Conservation (phyloP, 1,140 invertebrate genomes). For the Heliothis subflexa region DNA sequence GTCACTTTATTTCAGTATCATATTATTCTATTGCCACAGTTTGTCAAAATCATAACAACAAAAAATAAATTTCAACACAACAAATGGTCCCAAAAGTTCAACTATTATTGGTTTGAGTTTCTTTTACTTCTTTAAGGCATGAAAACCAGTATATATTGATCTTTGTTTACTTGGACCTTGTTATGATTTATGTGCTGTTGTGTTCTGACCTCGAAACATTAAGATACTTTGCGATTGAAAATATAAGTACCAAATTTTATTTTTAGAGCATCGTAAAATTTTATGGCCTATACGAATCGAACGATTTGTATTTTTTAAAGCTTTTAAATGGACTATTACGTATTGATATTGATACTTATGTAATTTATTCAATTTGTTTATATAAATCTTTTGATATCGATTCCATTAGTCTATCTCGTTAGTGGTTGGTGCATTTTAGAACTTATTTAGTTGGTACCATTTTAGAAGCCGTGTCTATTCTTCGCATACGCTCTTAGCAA, state of each 20-base stretch:
- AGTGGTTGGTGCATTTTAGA: too few relatives aligned
- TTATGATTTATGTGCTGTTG: constrained; percentile 40
- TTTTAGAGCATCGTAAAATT: constrained; percentile 19
- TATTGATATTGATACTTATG: too few relatives aligned
- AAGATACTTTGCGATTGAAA: constrained; percentile 10
- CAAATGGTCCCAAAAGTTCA: constrained; percentile 5
- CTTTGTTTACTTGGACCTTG: constrained; percentile 24
- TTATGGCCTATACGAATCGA: not conserved
- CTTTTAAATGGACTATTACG: not conserved
- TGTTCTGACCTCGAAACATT: constrained; percentile 23
- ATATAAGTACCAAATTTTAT: constrained; percentile 4
- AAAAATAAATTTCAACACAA: not conserved
- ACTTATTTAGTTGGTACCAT: too few relatives aligned
- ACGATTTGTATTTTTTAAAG: not conserved
- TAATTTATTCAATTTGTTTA: too few relatives aligned
- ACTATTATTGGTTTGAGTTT: not conserved
- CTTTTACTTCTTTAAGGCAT: not conserved
- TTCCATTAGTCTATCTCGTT: too few relatives aligned
- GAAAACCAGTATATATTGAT: not conserved
- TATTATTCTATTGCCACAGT: not conserved
- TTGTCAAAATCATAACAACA: not conserved
- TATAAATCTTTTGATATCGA: too few relatives aligned
- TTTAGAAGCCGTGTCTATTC: too few relatives aligned
- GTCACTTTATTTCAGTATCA: too few relatives aligned
- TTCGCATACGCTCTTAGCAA: too few relatives aligned